Conservation (phyloP, 2,797 vertebrate genomes). For the Champsocephalus esox region DNA sequence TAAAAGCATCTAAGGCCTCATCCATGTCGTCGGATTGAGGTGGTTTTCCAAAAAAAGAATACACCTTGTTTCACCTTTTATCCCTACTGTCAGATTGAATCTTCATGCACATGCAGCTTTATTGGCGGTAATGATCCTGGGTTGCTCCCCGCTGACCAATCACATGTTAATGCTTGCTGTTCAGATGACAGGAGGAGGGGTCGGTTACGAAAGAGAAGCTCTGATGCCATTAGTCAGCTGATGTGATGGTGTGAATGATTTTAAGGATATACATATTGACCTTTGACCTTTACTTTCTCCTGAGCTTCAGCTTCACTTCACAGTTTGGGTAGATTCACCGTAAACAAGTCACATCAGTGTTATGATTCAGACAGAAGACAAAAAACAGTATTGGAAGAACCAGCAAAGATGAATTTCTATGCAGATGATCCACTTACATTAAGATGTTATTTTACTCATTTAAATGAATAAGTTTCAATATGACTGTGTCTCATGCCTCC, state of each 20-base stretch:
- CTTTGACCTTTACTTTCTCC: slow-evolving; percentile 31
- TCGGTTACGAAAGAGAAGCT: slow-evolving; percentile 38
- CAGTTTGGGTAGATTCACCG: background rate
- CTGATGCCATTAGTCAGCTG: slow-evolving; percentile 10
- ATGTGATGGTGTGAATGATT: slow-evolving; percentile 41
- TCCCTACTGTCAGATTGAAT: slow-evolving; percentile 62
- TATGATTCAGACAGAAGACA: background rate
- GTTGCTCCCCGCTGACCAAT: slow-evolving; percentile 73
- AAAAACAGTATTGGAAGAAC: background rate
- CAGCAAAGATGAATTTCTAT: background rate
- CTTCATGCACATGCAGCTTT: slow-evolving; percentile 66
- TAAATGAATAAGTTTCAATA: background rate
- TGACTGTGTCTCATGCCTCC: background rate
- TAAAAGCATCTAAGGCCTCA: slow-evolving; percentile 42
- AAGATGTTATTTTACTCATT: background rate
- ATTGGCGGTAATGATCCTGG: slow-evolving; percentile 76
- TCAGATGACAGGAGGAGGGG: slow-evolving; percentile 30
- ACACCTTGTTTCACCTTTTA: slow-evolving; percentile 36
- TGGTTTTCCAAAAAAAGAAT: slow-evolving; percentile 47
- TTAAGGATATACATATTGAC: slow-evolving; percentile 31
- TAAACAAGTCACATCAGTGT: background rate
- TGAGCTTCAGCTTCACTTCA: slow-evolving; percentile 7
- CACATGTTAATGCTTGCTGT: slow-evolving; percentile 66
- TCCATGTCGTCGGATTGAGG: slow-evolving; percentile 32
- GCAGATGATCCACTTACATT: slow-evolving; percentile 11